These are phyloP conservation scores for Calypte anna DNA, from an alignment of 2,113 vertebrate genomes.

Conservation along the genomic window DNA sequence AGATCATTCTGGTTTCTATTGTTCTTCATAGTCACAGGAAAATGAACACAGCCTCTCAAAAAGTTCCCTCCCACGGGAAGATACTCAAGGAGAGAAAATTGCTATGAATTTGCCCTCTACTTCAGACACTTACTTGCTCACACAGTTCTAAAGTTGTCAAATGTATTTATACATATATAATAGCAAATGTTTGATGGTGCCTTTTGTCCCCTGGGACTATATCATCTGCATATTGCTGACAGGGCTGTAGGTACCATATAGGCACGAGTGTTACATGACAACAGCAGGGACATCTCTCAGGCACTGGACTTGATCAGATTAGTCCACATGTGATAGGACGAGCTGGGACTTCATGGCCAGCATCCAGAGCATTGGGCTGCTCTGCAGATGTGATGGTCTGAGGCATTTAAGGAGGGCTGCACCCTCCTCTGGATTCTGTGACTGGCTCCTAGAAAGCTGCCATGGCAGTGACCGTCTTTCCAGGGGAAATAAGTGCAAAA, in stretches of 20 bases:
- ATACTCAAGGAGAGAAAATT: conserved; percentile 70
- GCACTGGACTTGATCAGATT: neutral
- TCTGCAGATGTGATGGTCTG: fast-evolving
- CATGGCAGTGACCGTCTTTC: neutral
- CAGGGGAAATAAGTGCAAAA: neutral
- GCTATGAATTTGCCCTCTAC: conserved; percentile 68
- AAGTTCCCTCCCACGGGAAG: conserved; percentile 65
- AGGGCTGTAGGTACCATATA: neutral
- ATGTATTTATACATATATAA: conserved; percentile 61
- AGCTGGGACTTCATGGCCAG: neutral
- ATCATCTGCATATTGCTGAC: conserved; percentile 19
- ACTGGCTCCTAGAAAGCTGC: neutral
- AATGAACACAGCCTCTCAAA: conserved; percentile 65
- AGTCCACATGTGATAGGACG: neutral
- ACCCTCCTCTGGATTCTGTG: neutral
- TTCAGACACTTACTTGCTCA: conserved; percentile 51
- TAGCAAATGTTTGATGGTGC: conserved; percentile 54
- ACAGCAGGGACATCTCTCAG: neutral
- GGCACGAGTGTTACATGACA: neutral
- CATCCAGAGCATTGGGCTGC: neutral
- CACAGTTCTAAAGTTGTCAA: conserved; percentile 59
- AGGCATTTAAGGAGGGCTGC: neutral
- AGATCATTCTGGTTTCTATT: conserved; percentile 56
- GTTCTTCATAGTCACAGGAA: conserved; percentile 44
- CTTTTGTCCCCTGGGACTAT: conserved; percentile 23